phyloP scores from a whole-genome alignment of 2,888 invertebrate genomes.

The Phortica okadai region DNA sequence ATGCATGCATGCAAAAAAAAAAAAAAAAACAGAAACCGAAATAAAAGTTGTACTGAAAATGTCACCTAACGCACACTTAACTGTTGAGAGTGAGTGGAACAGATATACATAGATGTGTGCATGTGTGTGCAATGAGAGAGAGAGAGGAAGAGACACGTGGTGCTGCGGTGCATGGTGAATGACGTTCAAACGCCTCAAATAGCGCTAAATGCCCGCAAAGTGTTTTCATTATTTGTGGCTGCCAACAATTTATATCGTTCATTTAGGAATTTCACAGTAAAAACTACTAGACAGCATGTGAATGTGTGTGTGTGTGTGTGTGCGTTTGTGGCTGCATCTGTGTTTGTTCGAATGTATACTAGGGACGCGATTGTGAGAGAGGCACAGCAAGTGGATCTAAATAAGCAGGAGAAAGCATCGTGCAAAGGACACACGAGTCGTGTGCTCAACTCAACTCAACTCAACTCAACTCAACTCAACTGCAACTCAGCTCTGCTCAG shows the following conservation, averaged over 20 bases:
- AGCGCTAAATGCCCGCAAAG: constrained; percentile 58
- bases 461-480: neutral
- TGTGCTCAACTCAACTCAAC: neutral
- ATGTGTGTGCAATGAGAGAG: neutral
- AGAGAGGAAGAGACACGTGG: neutral
- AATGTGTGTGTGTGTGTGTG: neutral
- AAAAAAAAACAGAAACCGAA: constrained; percentile 42
- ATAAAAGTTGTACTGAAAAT: neutral
- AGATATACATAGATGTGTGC: neutral
- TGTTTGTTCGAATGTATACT: too few species aligned
- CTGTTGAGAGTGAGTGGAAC: constrained; percentile 39
- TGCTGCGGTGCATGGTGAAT: neutral
- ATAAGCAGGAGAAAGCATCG: neutral
- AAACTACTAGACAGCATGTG: neutral
- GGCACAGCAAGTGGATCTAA: neutral
- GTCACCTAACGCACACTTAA: constrained; percentile 37
- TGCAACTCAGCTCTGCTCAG: too few species aligned
- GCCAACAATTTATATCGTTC: constrained; percentile 73
- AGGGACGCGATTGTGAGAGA: too few species aligned
- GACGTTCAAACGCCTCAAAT: constrained; percentile 24
- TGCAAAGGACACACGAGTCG: neutral
- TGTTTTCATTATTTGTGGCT: constrained; percentile 70
- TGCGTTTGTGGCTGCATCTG: neutral
- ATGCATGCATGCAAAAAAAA: constrained; percentile 36
- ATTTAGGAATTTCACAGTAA: constrained; percentile 67